Evolutionary conservation across 2,888 invertebrate species (phyloP).

Genomic region (Ennomos fuscantarius): DNA sequence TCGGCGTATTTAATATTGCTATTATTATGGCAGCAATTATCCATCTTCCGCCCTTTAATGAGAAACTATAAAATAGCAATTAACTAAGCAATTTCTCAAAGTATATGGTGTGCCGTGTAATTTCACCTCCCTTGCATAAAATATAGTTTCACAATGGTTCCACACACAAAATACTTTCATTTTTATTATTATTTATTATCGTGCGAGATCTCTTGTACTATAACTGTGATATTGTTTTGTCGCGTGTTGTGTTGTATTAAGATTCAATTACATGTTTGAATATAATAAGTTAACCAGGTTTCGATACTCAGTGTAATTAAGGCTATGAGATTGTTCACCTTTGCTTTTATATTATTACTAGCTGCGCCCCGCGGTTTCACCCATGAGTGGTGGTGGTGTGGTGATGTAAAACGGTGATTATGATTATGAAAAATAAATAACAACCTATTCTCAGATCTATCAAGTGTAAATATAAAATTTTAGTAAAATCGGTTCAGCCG

Average conservation of each 20-base stretch:
- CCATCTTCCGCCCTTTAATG: conserved; percentile 52
- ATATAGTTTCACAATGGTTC: conserved; percentile 28
- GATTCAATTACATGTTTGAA: conserved; percentile 28
- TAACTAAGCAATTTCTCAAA: conserved; percentile 50
- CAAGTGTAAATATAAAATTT: too few species aligned
- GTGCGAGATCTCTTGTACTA: conserved; percentile 22
- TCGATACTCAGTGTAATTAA: conserved; percentile 18
- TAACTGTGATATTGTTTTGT: conserved; percentile 27
- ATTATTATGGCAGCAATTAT: conserved; percentile 44
- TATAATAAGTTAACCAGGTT: conserved; percentile 20
- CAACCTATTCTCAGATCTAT: too few species aligned
- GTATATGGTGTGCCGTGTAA: conserved; percentile 46
- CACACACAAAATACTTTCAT: conserved; percentile 20
- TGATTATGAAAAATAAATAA: too few species aligned
- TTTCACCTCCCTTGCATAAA: conserved; percentile 42
- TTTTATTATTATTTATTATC: conserved; percentile 35
- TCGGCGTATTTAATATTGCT: conserved; percentile 38
- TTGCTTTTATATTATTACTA: conserved; percentile 4
- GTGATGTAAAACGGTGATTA: too few species aligned
- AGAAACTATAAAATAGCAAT: conserved; percentile 59
- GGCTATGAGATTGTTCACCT: conserved; percentile 16
- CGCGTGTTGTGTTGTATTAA: conserved; percentile 27
- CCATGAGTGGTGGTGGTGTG: too few species aligned
- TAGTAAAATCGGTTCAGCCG: too few species aligned
- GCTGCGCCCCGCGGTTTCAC: too few species aligned